These are phyloP conservation scores for Strigamia crassipes DNA, from an alignment of 2,888 invertebrate species.

Conservation along the genomic window DNA sequence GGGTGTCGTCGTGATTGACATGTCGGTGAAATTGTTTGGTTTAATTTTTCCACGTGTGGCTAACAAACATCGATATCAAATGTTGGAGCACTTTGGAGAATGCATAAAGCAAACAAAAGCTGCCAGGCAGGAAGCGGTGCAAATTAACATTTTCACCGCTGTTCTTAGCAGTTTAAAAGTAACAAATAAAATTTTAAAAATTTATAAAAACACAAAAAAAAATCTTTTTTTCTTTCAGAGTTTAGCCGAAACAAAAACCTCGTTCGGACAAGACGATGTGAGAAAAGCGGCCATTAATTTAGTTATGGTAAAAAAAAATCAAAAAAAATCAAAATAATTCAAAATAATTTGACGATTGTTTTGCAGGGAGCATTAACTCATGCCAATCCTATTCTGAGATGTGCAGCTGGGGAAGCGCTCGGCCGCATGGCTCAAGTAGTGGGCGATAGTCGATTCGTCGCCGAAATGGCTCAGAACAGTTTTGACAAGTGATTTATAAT, in stretches of 20 bases:
- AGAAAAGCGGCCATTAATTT: constrained; percentile 75
- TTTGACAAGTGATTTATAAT: constrained; percentile 70
- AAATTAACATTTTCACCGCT: constrained; percentile 95
- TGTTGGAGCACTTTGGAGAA: constrained; percentile 88
- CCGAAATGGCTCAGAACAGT: constrained; percentile 85
- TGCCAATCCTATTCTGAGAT: constrained; percentile 70
- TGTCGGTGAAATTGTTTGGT: constrained; percentile 89
- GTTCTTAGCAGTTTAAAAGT: constrained; percentile 82
- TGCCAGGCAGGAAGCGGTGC: constrained; percentile 88
- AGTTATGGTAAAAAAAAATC: too few relatives aligned
- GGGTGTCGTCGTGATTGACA: constrained; percentile 95
- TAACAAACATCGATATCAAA: constrained; percentile 94
- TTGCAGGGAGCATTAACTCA: constrained; percentile 62
- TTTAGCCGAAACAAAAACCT: constrained; percentile 82
- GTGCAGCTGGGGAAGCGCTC: constrained; percentile 92
- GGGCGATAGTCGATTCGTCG: constrained; percentile 82
- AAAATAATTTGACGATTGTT: too few relatives aligned
- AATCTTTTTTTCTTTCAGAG: constrained; percentile 59
- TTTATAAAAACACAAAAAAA: not conserved
- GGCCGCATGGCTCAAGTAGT: constrained; percentile 91
- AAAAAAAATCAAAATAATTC: too few relatives aligned
- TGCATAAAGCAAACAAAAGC: constrained; percentile 74
- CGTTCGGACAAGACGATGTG: constrained; percentile 85
- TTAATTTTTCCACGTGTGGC: constrained; percentile 92
- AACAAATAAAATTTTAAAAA: constrained; percentile 21